A percentile compares a stretch with the other conserved stretches of the same genome.
These are phyloP conservation scores for Pseudopipra pipra DNA, from an alignment of 2,113 vertebrate species.

Conservation along the genomic window DNA sequence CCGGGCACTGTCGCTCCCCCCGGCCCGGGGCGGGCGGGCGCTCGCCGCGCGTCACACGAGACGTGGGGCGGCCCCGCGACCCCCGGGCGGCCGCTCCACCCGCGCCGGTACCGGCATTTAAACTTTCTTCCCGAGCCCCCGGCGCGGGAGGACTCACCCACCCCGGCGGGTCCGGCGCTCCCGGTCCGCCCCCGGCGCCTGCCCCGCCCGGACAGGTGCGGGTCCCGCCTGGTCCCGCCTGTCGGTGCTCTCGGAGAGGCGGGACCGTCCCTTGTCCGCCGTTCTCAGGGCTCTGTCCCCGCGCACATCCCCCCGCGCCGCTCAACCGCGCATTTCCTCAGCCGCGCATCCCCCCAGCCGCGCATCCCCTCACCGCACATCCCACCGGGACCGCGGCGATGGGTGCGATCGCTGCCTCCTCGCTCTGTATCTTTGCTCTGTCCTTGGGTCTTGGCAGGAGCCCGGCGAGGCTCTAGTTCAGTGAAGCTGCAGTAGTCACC, in stretches of 20 bases:
- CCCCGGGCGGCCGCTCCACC: not conserved
- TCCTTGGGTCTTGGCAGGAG: slow-evolving; percentile 26
- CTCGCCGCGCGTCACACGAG: not conserved
- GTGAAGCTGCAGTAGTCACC: not conserved
- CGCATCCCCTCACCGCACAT: too few relatives aligned
- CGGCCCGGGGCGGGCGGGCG: not conserved
- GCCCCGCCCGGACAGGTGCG: not conserved
- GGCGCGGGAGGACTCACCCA: not conserved
- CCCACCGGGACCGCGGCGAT: not conserved
- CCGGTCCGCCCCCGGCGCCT: not conserved
- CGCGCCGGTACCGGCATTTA: not conserved
- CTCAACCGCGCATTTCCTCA: too few relatives aligned
- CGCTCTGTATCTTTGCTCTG: not conserved
- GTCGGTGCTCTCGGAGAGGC: not conserved
- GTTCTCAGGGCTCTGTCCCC: not conserved
- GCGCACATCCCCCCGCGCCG: not conserved
- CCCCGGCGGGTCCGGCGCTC: not conserved
- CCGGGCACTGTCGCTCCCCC: not conserved
- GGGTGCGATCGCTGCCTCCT: not conserved
- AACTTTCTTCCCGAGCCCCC: not conserved
- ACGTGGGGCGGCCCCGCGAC: not conserved
- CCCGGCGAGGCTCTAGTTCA: not conserved
- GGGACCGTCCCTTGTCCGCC: not conserved
- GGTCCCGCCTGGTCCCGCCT: not conserved
- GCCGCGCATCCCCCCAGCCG: too few relatives aligned